Evolutionary conservation across 2,113 vertebrate genomes (phyloP), one percentile per base, ranked within the genome.

Genomic region (Nematolebias whitei): DNA sequence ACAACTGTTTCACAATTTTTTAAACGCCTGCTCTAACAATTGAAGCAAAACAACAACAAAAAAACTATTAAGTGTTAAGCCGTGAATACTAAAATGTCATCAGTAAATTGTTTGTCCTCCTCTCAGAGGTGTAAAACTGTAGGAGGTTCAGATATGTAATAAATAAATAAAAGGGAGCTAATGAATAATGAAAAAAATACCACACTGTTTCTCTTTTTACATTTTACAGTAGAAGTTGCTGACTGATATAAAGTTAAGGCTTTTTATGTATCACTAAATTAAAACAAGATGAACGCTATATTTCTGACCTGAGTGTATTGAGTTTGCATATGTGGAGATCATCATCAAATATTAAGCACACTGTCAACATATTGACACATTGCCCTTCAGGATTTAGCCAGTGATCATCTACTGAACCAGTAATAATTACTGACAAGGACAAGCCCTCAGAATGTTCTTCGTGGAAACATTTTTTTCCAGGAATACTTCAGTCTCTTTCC

Each of bases 351-450:
- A 81, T 81, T 72, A 81, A 75, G 49, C 11, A 16, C 5, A 5
- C 55, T 71, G 59, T 77, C 74, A 77, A 51, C 50, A 58, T 60
- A 32, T 14, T 47, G 72, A 71, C 55, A 62, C 20, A 39, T 78
- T 40, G 54, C 45, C 63, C 22, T 50, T 76, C 59, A 69, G 40
- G 50, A 59, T 75, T 84, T 85, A 68, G 63, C 62, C 69, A 56
- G 65, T 68, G 63, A 55, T 83, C 67, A 79, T 78, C 67, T 54
- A 51, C 24, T 50, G 76, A 56, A 78, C 59, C 78, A 82, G 79
- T 84, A 68, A 83, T 73, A 85, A 61, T 78, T 73, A 69, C 63
- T 51, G 48, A 78, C 61, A 80, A 80, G 71, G 68, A 81, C 70
- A 68, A 19, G 35, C 38, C 66, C 49, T 26, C 14, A 39, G 60